Percentiles rank a stretch among this genome's conserved stretches.
phyloP scores from a whole-genome alignment of 2,797 vertebrate species.

The Ficedula albicollis region DNA sequence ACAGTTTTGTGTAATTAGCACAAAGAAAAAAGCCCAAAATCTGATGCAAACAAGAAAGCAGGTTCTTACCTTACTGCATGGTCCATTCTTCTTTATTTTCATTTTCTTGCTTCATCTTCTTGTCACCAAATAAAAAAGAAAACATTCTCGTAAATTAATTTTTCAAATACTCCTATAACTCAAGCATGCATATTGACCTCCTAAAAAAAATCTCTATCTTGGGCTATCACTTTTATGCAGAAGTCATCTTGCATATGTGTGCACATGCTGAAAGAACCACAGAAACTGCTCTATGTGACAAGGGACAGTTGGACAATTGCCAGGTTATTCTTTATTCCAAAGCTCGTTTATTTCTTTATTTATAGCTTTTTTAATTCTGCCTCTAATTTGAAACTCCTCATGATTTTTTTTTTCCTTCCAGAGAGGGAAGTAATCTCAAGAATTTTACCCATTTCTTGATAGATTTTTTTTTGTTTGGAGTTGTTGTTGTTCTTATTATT shows the following conservation, averaged over 20 bases:
- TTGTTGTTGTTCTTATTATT: background rate
- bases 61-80: background rate
- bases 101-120: background rate
- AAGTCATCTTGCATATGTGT: background rate
- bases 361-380: background rate
- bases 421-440: background rate
- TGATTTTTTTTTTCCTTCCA: background rate
- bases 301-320: background rate
- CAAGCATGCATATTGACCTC: background rate
- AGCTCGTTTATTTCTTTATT: background rate
- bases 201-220: background rate
- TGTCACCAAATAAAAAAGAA: background rate
- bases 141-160: background rate
- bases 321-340: background rate
- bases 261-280: background rate
- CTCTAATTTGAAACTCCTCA: background rate
- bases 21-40: background rate
- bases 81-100: background rate
- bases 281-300: background rate
- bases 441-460: rapidly evolving
- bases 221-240: background rate
- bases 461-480: background rate
- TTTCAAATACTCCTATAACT: background rate
- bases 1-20: background rate
- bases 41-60: background rate